These are phyloP conservation scores for Lobophora halterata DNA, from an alignment of 2,888 invertebrate genomes.

Conservation along the genomic window DNA sequence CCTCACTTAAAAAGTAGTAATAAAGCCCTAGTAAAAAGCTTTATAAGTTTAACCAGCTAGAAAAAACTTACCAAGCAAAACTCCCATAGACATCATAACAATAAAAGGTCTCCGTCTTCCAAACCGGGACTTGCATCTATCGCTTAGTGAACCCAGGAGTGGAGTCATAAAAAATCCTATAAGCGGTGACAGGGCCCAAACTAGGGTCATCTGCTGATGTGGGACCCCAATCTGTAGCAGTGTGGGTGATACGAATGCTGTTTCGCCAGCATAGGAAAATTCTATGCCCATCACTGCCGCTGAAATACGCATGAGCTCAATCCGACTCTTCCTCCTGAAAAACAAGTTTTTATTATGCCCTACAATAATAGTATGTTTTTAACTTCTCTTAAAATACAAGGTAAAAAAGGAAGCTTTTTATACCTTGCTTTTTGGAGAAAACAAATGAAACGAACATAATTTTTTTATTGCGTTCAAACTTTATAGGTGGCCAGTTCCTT, in stretches of 20 bases:
- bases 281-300: slow-evolving; percentile 98
- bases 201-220: slow-evolving; percentile 95
- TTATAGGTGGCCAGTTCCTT: no score
- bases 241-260: slow-evolving; percentile 97
- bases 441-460: no score
- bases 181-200: slow-evolving; percentile 96
- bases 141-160: slow-evolving; percentile 94
- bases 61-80: slow-evolving; percentile 90
- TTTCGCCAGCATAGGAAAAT: slow-evolving; percentile 98
- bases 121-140: slow-evolving; percentile 89
- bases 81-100: slow-evolving; percentile 92
- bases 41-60: no score
- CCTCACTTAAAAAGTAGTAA: no score
- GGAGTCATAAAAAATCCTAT: slow-evolving; percentile 97
- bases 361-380: neutral
- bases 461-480: no score
- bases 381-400: no score
- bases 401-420: no score
- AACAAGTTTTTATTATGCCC: neutral
- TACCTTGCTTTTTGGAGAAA: no score
- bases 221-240: slow-evolving; percentile 95
- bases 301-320: slow-evolving; percentile 92
- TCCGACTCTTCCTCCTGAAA: slow-evolving; percentile 87
- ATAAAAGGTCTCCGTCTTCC: slow-evolving; percentile 97
- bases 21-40: no score